Conservation (phyloP, 2,888 invertebrate genomes). For the Liodrosophila aerea region DNA sequence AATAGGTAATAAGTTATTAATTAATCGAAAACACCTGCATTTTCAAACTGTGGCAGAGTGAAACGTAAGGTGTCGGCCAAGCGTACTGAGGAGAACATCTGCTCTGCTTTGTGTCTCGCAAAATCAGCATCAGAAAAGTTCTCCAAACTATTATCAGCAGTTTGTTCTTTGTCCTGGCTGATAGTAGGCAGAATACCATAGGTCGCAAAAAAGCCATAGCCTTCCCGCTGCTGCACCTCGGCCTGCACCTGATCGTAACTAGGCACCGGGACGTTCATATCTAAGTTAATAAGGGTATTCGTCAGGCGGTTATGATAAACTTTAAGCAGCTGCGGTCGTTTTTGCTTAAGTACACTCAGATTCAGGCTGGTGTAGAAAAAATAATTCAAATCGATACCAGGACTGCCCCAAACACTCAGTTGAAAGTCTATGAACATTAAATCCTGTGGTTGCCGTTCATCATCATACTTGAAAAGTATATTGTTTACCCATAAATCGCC, state of each 20-base stretch:
- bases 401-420: constrained; percentile 78
- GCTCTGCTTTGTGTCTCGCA: constrained; percentile 55
- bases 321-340: constrained; percentile 68
- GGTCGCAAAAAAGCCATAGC: constrained; percentile 76
- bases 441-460: constrained; percentile 39
- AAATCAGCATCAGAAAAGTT: constrained; percentile 68
- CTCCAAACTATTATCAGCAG: constrained; percentile 70
- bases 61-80: constrained; percentile 68
- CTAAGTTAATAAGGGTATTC: constrained; percentile 55
- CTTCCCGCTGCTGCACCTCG: constrained; percentile 68
- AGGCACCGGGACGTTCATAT: constrained; percentile 59
- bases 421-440: constrained; percentile 79
- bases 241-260: constrained; percentile 64
- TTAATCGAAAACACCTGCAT: constrained; percentile 67
- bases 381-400: constrained; percentile 81
- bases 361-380: constrained; percentile 79
- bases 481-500: constrained; percentile 84
- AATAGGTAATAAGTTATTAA: no score
- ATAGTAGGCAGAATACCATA: constrained; percentile 72
- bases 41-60: constrained; percentile 74
- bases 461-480: constrained; percentile 82
- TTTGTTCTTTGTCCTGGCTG: constrained; percentile 70
- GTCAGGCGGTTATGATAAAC: constrained; percentile 70
- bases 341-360: constrained; percentile 68
- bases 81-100: constrained; percentile 71